Evolutionary conservation across 2,888 invertebrate genomes (phyloP).

Genomic region (Cynaeus angustus): DNA sequence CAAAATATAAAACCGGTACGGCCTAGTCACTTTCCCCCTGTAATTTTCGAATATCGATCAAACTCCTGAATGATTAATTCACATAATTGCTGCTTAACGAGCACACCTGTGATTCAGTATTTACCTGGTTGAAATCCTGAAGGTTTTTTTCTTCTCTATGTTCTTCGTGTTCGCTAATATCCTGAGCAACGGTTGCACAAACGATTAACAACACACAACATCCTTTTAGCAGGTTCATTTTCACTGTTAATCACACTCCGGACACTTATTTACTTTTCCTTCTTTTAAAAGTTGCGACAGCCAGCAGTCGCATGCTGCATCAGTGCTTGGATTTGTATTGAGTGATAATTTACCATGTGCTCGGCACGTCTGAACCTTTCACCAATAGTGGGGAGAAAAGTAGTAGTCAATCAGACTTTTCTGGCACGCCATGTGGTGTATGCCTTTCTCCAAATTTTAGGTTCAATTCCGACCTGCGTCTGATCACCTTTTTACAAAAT

Average conservation of each 20-base stretch:
- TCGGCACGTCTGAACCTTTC: slow-evolving; percentile 47
- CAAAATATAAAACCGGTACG: no score
- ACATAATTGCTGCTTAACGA: no score
- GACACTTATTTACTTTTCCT: slow-evolving; percentile 10
- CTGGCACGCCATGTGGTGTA: slow-evolving; percentile 36
- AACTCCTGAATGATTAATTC: not conserved
- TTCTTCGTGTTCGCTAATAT: slow-evolving; percentile 16
- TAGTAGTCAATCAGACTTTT: slow-evolving; percentile 41
- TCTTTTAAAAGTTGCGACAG: not conserved
- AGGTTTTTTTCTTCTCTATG: slow-evolving; percentile 21
- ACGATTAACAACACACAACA: slow-evolving; percentile 29
- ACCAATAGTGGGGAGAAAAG: slow-evolving; percentile 43
- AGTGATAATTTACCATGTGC: slow-evolving; percentile 51
- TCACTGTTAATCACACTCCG: slow-evolving; percentile 18
- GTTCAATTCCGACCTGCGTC: not conserved
- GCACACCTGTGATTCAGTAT: no score
- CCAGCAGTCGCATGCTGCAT: slow-evolving; percentile 33
- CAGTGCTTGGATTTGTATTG: slow-evolving; percentile 38
- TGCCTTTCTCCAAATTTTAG: slow-evolving; percentile 45
- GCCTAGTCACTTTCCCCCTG: no score
- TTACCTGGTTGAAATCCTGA: slow-evolving; percentile 32
- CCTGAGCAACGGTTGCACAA: slow-evolving; percentile 38
- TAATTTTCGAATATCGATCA: no score
- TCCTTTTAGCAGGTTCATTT: slow-evolving; percentile 19
- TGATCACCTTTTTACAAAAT: slow-evolving; percentile 15